Evolutionary conservation across 1,140 invertebrate genomes (phyloP), one percentile per base, ranked within the genome.

Genomic region (Trichoplusia ni): DNA sequence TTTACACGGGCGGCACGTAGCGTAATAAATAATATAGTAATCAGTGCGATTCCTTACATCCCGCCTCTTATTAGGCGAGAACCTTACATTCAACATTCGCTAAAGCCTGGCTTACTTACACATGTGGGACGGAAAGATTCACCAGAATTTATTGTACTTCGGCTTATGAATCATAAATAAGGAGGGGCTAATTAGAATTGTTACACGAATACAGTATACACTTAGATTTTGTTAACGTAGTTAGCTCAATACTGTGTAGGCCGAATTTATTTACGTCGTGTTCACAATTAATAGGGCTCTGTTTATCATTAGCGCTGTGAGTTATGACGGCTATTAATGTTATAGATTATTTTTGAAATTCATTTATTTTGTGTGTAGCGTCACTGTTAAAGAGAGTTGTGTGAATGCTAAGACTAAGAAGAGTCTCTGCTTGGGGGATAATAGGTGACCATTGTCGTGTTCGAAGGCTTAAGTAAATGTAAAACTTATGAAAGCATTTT

Each of bases 21-120:
- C 60, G 84, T 86, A 88, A 89, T 88, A 90, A 90, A 90, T 90
- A 90, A 90, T 88, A 84, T 84, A 88, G 85, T 90, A 90, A 90
- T 89, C 86, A 89, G 86, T 73, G 83, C 79, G 78, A 88, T 88
- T 86, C 86, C 86, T 90, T 86, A 86, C 85, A 89, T 89, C 86
- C 85, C 82, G 78, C 69, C 76, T 83, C 85, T 89, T 88, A 84
- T 88, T 86, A 89, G 86, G 77, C 78, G 84, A 78, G 82, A 80
- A 82, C 84, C 82, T n/a, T 85, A 88, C 86, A 88, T 86, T 86
- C 85, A 90, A 78, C 86, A 85, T 90, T 88, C 82, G 84, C 80
- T 86, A 90, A 90, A 77, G 71, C 86, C 82, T 44, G 77, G 87
- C 83, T 88, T 90, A 88, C 80, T 77, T 73, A 78, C 87, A 88